Conservation (phyloP, 1,140 invertebrate genomes). For the Drosophila melanogaster region DNA sequence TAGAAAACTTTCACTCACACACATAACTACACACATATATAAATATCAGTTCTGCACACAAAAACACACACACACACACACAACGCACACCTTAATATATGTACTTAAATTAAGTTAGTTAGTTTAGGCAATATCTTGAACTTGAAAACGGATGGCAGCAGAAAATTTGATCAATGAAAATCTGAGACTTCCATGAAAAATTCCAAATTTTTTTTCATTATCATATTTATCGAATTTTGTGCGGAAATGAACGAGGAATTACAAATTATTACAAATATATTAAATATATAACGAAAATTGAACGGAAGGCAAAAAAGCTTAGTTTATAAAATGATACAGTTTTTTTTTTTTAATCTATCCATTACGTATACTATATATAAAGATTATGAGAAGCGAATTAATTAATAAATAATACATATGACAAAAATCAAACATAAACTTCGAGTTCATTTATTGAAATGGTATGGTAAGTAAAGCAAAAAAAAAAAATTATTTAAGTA, state of each 20-base stretch:
- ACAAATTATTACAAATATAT: conserved; percentile 19
- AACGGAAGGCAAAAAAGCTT: conserved; percentile 36
- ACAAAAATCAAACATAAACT: conserved; percentile 38
- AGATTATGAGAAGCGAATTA: conserved; percentile 65
- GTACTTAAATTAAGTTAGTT: conserved; percentile 35
- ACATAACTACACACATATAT: conserved; percentile 40
- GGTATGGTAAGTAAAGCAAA: background rate
- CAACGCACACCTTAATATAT: conserved; percentile 12
- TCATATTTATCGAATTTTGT: conserved; percentile 29
- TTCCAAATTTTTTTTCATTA: conserved; percentile 25
- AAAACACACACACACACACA: conserved; percentile 24
- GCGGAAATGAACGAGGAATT: background rate
- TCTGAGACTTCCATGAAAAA: conserved; percentile 43
- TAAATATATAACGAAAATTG: conserved; percentile 33
- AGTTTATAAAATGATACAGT: conserved; percentile 45
- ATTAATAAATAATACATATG: conserved; percentile 76
- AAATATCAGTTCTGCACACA: conserved; percentile 29
- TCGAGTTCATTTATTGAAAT: background rate
- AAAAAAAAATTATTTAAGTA: background rate
- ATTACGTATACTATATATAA: conserved; percentile 71
- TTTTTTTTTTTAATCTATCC: conserved; percentile 74
- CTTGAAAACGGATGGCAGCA: background rate
- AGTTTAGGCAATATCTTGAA: conserved; percentile 30
- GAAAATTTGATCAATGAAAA: conserved; percentile 9
- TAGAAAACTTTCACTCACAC: conserved; percentile 46